These are phyloP conservation scores for Popillia japonica DNA, from an alignment of 1,140 invertebrate species.

Conservation along the genomic window DNA sequence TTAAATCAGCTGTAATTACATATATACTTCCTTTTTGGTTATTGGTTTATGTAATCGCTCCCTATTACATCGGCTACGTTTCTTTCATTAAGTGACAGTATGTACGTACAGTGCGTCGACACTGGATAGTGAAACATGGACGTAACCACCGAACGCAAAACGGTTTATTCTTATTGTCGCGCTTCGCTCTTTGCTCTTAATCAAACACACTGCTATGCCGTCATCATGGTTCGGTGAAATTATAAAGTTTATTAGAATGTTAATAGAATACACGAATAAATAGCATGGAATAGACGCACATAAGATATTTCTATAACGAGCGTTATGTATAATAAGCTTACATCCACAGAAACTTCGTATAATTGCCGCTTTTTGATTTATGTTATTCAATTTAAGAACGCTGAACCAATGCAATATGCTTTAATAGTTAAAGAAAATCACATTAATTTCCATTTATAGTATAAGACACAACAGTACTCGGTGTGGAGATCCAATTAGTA, in stretches of 20 bases:
- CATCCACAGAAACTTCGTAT: background rate
- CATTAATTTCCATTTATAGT: background rate
- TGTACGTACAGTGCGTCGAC: background rate
- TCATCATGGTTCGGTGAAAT: constrained; percentile 3
- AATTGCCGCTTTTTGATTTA: constrained; percentile 19
- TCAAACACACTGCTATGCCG: background rate
- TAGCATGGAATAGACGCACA: background rate
- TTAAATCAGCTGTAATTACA: constrained; percentile 21
- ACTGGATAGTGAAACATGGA: background rate
- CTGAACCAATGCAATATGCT: background rate
- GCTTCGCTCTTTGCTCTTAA: background rate
- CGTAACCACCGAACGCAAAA: background rate
- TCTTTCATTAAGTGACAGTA: constrained; percentile 19
- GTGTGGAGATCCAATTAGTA: background rate
- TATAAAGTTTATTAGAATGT: constrained; percentile 31
- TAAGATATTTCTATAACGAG: background rate
- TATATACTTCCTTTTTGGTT: constrained; percentile 25
- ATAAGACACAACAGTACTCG: background rate
- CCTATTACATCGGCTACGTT: background rate
- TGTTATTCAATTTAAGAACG: constrained; percentile 5
- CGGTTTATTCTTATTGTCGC: constrained; percentile 8
- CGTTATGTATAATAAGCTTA: constrained; percentile 2
- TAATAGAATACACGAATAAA: constrained; percentile 4
- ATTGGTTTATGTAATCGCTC: constrained; percentile 25
- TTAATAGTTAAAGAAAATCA: background rate